Evolutionary conservation across 2,113 vertebrate genomes (phyloP).

Genomic region (Syrmaticus mikado): DNA sequence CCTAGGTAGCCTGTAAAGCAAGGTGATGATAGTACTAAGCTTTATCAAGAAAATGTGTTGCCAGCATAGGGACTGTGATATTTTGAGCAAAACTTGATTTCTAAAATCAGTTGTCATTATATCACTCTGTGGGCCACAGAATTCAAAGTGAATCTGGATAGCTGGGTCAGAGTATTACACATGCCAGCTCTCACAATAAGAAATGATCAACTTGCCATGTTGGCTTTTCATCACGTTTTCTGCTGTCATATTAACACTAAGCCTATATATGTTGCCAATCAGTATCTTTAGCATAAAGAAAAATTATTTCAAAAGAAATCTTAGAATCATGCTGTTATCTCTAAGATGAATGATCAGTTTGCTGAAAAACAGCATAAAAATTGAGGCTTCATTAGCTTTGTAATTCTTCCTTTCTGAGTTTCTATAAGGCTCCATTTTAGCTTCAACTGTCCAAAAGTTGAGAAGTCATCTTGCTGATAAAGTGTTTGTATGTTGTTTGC

Average conservation of each 20-base stretch:
- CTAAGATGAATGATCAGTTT: background rate
- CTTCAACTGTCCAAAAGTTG: background rate
- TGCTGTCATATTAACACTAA: background rate
- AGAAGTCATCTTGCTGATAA: background rate
- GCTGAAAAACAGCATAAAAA: background rate
- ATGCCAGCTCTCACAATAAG: background rate
- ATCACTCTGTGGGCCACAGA: background rate
- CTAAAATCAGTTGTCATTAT: background rate
- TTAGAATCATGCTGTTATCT: background rate
- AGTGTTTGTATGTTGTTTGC: background rate
- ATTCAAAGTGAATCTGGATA: background rate
- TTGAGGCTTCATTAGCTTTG: background rate
- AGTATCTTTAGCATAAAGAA: background rate
- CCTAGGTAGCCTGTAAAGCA: background rate
- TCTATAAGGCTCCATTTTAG: background rate
- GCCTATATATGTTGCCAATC: background rate
- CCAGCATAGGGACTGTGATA: background rate
- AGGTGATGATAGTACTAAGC: fast-evolving
- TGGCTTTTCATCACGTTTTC: background rate
- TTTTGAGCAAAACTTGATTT: background rate
- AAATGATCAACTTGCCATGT: background rate
- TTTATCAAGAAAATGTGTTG: background rate
- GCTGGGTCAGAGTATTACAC: background rate
- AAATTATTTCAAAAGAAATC: background rate
- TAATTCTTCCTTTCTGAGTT: background rate